phyloP scores from a whole-genome alignment of 2,888 invertebrate genomes.

The Allolobophora icterica region DNA sequence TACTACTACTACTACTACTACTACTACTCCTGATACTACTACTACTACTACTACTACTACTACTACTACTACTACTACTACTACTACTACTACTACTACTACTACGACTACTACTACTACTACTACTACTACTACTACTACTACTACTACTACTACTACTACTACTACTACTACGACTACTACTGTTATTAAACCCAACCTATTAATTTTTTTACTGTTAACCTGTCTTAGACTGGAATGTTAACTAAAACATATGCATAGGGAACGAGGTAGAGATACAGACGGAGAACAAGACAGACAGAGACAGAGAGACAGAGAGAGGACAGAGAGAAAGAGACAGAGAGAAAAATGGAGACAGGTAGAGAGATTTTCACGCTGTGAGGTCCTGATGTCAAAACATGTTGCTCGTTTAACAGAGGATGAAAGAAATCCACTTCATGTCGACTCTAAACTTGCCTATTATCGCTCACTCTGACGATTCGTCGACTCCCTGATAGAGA shows the following conservation, averaged over 20 bases:
- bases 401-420: neutral
- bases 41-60: conserved; percentile 32
- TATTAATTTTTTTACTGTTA: too few species aligned
- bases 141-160: too few species aligned
- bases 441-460: neutral
- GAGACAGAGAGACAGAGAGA: neutral
- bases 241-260: neutral
- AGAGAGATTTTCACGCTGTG: neutral
- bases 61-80: conserved; percentile 20
- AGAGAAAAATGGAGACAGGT: neutral
- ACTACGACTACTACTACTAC: too few species aligned
- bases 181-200: too few species aligned
- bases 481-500: neutral
- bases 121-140: too few species aligned
- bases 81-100: too few species aligned
- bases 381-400: neutral
- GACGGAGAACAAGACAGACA: neutral
- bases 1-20: conserved; percentile 20
- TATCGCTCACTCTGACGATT: neutral
- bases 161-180: too few species aligned
- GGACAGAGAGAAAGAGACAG: neutral
- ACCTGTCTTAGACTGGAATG: too few species aligned
- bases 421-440: neutral
- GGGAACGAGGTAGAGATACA: neutral
- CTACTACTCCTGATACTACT: conserved; percentile 29